Percentiles rank a stretch among this genome's conserved stretches.
Evolutionary conservation across 2,797 vertebrate genomes (phyloP).

Genomic region (Geotrypetes seraphini): DNA sequence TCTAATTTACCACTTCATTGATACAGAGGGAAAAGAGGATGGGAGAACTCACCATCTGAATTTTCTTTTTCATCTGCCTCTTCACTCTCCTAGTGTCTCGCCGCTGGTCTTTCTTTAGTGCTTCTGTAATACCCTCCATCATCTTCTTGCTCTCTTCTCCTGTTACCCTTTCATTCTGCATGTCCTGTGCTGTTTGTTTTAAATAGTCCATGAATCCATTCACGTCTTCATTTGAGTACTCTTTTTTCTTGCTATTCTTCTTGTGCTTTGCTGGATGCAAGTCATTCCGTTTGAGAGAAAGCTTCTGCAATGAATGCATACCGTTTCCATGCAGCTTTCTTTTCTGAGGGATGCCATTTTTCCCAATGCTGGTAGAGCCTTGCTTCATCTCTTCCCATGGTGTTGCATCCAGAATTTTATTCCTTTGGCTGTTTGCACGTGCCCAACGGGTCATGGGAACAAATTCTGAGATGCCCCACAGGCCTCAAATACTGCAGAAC

Average conservation of each 20-base stretch:
- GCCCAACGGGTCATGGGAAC: slow-evolving; percentile 81
- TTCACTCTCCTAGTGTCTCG: slow-evolving; percentile 71
- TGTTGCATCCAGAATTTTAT: slow-evolving; percentile 63
- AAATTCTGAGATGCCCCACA: neutral
- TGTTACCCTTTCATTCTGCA: slow-evolving; percentile 8
- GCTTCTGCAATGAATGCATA: neutral
- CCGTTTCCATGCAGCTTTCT: neutral
- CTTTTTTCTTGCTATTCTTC: slow-evolving; percentile 62
- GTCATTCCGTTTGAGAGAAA: slow-evolving; percentile 28
- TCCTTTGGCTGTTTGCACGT: slow-evolving; percentile 41
- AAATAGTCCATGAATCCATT: slow-evolving; percentile 77
- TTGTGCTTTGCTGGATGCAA: slow-evolving; percentile 19
- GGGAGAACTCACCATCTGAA: slow-evolving; percentile 80
- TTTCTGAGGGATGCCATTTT: neutral
- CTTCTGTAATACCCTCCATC: slow-evolving; percentile 45
- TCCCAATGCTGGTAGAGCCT: neutral
- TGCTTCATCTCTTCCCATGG: slow-evolving; percentile 71
- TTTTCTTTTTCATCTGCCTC: slow-evolving; percentile 70
- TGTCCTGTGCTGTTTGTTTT: slow-evolving; percentile 30
- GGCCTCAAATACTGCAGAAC: too few species aligned
- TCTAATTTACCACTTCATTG: too few species aligned
- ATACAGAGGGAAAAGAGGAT: too few species aligned
- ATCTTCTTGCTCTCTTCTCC: neutral
- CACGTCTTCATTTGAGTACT: slow-evolving; percentile 68
- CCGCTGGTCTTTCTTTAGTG: slow-evolving; percentile 67